Conservation (phyloP, 2,797 vertebrate species). For the Scarus forsteni region DNA sequence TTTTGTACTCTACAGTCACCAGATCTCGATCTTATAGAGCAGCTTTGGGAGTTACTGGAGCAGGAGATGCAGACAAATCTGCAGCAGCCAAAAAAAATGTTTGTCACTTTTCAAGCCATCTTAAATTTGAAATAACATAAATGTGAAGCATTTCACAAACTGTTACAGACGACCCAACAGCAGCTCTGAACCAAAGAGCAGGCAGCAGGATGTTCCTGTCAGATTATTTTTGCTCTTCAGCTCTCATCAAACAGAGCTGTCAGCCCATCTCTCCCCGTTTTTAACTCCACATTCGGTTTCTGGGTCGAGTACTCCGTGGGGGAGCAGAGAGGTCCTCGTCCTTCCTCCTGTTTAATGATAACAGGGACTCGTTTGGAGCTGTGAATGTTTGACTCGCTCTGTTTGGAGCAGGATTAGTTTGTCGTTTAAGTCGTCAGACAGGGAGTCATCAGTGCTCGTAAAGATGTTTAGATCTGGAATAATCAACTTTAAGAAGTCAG, state of each 20-base stretch:
- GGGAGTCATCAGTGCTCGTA: not conserved
- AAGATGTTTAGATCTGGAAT: conserved; percentile 3
- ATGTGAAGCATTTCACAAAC: conserved; percentile 16
- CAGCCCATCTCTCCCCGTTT: conserved; percentile 12
- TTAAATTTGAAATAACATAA: no score
- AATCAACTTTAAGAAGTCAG: conserved; percentile 25
- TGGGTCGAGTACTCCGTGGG: conserved; percentile 55
- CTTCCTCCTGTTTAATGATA: conserved; percentile 67
- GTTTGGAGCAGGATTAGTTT: conserved; percentile 42
- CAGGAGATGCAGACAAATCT: no score
- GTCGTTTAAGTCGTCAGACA: conserved; percentile 58
- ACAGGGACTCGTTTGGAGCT: conserved; percentile 67
- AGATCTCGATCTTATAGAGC: no score
- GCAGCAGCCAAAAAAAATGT: no score
- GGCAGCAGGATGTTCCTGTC: conserved; percentile 11
- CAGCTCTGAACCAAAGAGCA: conserved; percentile 24
- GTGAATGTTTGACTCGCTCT: conserved; percentile 71
- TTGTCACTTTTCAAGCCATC: no score
- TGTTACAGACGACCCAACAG: conserved; percentile 28
- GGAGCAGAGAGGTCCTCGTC: conserved; percentile 18
- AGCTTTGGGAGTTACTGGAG: no score
- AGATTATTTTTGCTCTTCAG: conserved; percentile 46
- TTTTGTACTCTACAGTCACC: no score
- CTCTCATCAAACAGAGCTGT: conserved; percentile 47
- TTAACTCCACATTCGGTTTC: conserved; percentile 51